phyloP scores from a whole-genome alignment of 1,140 invertebrate species.

The Trichonephila inaurata region DNA sequence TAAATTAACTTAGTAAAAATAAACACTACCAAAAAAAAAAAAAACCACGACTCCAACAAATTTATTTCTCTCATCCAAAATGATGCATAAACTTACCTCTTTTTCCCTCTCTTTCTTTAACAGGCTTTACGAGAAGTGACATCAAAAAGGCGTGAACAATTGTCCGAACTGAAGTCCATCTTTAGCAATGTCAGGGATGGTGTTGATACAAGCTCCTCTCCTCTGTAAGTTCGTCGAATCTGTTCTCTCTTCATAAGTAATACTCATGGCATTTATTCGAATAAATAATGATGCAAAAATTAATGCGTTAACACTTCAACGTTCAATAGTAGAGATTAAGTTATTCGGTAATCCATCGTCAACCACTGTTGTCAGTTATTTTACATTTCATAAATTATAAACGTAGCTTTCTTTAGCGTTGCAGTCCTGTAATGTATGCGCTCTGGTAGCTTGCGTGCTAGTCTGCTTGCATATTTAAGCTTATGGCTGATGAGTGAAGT shows the following conservation, averaged over 20 bases:
- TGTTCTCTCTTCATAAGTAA: background rate
- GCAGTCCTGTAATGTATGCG: background rate
- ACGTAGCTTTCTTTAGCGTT: background rate
- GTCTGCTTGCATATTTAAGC: constrained; percentile 70
- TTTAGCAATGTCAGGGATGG: constrained; percentile 62
- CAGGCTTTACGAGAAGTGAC: constrained; percentile 39
- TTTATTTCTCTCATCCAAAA: background rate
- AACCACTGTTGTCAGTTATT: background rate
- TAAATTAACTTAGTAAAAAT: too few relatives aligned
- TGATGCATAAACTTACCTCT: constrained; percentile 14
- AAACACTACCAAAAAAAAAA: background rate
- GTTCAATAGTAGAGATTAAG: background rate
- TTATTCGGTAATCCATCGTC: constrained; percentile 61
- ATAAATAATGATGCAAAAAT: constrained; percentile 7
- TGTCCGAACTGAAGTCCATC: constrained; percentile 68
- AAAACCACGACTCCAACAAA: background rate
- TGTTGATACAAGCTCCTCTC: background rate
- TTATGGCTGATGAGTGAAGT: background rate
- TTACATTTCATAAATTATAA: background rate
- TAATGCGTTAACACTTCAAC: background rate
- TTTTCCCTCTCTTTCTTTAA: background rate
- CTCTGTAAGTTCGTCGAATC: constrained; percentile 30
- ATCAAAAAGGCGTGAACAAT: constrained; percentile 40
- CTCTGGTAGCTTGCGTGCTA: background rate
- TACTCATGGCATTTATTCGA: constrained; percentile 21